Percentiles rank a stretch among this genome's conserved stretches.
Evolutionary conservation across 2,797 vertebrate species (phyloP).

Genomic region (Catostomus latipinnis): DNA sequence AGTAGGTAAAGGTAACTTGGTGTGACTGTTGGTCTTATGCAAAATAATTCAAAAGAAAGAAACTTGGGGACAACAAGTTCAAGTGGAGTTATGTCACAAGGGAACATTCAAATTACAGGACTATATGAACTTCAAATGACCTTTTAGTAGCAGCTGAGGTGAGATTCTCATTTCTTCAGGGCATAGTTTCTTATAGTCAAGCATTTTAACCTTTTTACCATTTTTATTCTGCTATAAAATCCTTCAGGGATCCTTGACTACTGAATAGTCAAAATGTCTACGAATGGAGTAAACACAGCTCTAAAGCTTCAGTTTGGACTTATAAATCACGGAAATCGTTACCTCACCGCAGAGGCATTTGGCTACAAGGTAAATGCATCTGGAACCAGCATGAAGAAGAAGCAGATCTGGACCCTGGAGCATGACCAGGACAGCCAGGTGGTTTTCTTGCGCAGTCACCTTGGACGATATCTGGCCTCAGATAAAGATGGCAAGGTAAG

Average conservation of each 20-base stretch:
- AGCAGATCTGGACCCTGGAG: constrained; percentile 95
- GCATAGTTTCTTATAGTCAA: too few species aligned
- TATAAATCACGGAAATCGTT: constrained; percentile 90
- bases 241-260: constrained; percentile 15
- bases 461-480: constrained; percentile 91
- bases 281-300: constrained; percentile 89
- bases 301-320: constrained; percentile 95
- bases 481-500: constrained; percentile 89
- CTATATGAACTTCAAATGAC: background rate
- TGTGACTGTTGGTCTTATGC: background rate
- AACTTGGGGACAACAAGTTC: background rate
- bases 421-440: constrained; percentile 85
- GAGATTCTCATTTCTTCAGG: background rate
- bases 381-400: constrained; percentile 90
- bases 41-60: background rate
- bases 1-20: background rate
- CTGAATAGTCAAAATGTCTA: constrained; percentile 82
- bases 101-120: too few species aligned
- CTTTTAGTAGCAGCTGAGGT: background rate
- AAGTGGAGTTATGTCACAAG: background rate
- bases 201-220: background rate
- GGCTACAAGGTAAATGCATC: constrained; percentile 97
- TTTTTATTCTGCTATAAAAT: constrained; percentile 52
- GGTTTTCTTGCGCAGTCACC: constrained; percentile 91
- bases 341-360: constrained; percentile 93